Percentiles rank a stretch among this genome's conserved stretches.
Conservation (phyloP, 30 jellyfish, hydroid and myxozoan genomes). For the Aurelia sp. region DNA sequence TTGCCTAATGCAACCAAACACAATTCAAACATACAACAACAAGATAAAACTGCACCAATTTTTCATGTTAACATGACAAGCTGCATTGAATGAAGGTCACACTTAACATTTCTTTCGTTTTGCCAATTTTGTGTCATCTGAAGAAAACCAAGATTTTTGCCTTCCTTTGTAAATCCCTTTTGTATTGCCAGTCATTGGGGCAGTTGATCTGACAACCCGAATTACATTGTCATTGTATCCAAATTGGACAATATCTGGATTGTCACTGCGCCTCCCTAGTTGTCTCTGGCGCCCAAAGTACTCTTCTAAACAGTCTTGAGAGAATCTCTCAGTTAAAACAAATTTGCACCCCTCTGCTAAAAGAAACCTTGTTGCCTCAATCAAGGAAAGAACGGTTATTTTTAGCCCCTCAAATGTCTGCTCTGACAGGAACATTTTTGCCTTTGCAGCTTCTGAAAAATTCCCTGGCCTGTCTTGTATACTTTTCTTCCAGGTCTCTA, state of each 20-base stretch:
- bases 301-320: conserved; percentile 74
- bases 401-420: conserved; percentile 65
- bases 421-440: conserved; percentile 61
- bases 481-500: conserved; percentile 50
- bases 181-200: conserved; percentile 72
- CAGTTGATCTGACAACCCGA: conserved; percentile 69
- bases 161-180: conserved; percentile 58
- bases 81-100: conserved; percentile 12
- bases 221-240: conserved; percentile 68
- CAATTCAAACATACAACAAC: background rate
- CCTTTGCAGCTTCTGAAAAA: conserved; percentile 57
- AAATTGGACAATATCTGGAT: conserved; percentile 64
- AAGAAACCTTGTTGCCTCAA: conserved; percentile 65
- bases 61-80: background rate
- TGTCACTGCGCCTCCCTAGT: conserved; percentile 75
- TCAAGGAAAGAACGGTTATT: conserved; percentile 38
- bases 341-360: conserved; percentile 62
- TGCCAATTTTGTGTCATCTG: conserved; percentile 63
- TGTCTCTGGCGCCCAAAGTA: conserved; percentile 70
- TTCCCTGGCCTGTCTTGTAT: conserved; percentile 56
- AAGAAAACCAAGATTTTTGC: conserved; percentile 46
- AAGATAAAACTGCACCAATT: too few relatives aligned
- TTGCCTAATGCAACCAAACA: background rate
- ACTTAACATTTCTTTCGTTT: conserved; percentile 47
- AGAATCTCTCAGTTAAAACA: conserved; percentile 49